phyloP scores from a whole-genome alignment of 2,113 vertebrate genomes.

The Dicerorhinus sumatrensis region DNA sequence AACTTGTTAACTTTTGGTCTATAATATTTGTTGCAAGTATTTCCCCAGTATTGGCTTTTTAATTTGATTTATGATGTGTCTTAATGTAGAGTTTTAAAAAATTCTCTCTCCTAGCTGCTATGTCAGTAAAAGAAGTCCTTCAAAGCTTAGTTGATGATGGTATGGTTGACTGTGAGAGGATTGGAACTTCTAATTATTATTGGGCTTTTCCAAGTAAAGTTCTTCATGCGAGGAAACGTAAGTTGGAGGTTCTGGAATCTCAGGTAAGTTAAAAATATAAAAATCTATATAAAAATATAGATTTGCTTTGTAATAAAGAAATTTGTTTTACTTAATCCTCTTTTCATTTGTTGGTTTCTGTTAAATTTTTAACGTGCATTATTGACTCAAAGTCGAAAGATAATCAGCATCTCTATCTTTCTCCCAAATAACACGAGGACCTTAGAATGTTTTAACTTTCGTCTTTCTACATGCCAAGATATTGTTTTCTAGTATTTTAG shows the following conservation, averaged over 20 bases:
- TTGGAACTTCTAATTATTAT: slow-evolving; percentile 98
- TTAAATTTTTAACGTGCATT: background rate
- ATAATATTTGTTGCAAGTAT: background rate
- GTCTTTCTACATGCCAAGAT: background rate
- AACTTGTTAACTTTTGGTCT: background rate
- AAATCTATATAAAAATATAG: background rate
- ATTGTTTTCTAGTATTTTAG: slow-evolving; percentile 45
- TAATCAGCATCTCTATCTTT: background rate
- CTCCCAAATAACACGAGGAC: background rate
- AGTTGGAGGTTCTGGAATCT: slow-evolving; percentile 91
- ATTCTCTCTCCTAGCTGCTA: slow-evolving; percentile 88
- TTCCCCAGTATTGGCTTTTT: background rate
- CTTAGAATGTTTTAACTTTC: background rate
- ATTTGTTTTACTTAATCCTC: background rate
- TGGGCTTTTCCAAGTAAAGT: slow-evolving; percentile 99
- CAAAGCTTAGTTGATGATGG: slow-evolving; percentile 98
- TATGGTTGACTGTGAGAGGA: slow-evolving; percentile 96
- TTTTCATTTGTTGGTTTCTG: background rate
- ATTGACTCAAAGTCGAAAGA: background rate
- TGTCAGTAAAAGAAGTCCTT: slow-evolving; percentile 98
- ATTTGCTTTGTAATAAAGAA: slow-evolving; percentile 15
- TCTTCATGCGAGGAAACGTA: slow-evolving; percentile 91
- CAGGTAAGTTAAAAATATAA: slow-evolving; percentile 88
- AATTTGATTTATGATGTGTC: background rate
- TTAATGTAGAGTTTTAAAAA: slow-evolving; percentile 41